phyloP scores from a whole-genome alignment of 2,888 invertebrate species.

The Chaetogeoica ovagalla region DNA sequence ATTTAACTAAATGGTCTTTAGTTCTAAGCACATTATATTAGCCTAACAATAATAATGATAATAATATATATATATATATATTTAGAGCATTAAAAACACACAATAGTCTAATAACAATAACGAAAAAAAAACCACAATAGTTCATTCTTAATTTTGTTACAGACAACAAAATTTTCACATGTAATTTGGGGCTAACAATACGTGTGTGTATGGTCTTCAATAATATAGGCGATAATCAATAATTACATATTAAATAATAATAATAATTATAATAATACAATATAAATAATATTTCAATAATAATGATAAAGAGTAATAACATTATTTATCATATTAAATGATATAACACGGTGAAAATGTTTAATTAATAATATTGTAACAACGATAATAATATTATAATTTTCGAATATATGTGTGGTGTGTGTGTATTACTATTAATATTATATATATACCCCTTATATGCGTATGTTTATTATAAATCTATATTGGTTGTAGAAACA shows the following conservation, averaged over 20 bases:
- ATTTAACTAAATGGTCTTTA: slow-evolving; percentile 30
- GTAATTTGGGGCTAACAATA: slow-evolving; percentile 26
- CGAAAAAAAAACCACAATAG: slow-evolving; percentile 6
- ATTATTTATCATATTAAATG: too few species aligned
- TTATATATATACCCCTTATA: too few species aligned
- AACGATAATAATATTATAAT: background rate
- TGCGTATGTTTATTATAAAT: background rate
- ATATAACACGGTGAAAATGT: too few species aligned
- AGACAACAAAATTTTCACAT: too few species aligned
- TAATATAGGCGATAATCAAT: slow-evolving; percentile 40
- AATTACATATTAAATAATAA: slow-evolving; percentile 11
- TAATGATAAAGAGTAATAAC: background rate
- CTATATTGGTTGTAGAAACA: slow-evolving; percentile 3
- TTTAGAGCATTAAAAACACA: slow-evolving; percentile 49
- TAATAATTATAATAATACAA: background rate
- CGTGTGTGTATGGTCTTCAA: slow-evolving; percentile 11
- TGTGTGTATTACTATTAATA: background rate
- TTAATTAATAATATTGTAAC: slow-evolving; percentile 5
- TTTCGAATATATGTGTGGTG: background rate
- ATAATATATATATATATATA: background rate
- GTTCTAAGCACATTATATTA: slow-evolving; percentile 23
- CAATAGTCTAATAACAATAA: slow-evolving; percentile 52
- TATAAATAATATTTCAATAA: background rate
- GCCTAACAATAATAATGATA: slow-evolving; percentile 34
- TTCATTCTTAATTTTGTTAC: background rate